These are phyloP conservation scores for Zaprionus capensis DNA, from an alignment of 1,140 invertebrate genomes.

Conservation along the genomic window DNA sequence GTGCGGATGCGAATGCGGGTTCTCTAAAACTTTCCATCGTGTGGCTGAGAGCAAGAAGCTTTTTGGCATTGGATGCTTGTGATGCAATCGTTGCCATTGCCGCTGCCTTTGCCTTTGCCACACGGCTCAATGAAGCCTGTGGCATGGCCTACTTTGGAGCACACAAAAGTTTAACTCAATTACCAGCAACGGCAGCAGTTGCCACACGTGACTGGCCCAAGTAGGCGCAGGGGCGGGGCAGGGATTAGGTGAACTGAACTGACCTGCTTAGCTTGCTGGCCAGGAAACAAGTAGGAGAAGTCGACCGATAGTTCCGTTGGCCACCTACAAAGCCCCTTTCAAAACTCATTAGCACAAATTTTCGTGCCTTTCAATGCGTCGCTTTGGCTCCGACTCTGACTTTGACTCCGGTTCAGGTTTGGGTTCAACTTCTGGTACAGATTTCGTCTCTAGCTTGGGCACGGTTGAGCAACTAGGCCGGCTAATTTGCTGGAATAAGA, in stretches of 20 bases:
- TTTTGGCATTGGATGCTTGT: conserved; percentile 44
- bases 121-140: conserved; percentile 54
- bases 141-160: conserved; percentile 62
- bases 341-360: conserved; percentile 83
- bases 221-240: background rate
- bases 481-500: conserved; percentile 35
- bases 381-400: background rate
- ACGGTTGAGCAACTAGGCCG: conserved; percentile 33
- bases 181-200: conserved; percentile 41
- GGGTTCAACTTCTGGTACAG: conserved; percentile 1
- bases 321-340: conserved; percentile 74
- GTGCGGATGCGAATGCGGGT: background rate
- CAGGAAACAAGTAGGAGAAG: conserved; percentile 39
- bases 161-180: conserved; percentile 80
- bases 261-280: conserved; percentile 60
- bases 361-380: conserved; percentile 65
- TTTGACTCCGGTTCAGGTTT: background rate
- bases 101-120: background rate
- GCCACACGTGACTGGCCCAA: background rate
- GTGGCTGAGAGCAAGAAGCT: conserved; percentile 10
- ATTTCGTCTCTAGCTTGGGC: conserved; percentile 10
- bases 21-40: conserved; percentile 69
- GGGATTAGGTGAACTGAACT: conserved; percentile 18
- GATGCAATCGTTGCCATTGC: conserved; percentile 60
- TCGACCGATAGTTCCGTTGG: conserved; percentile 11